These are phyloP conservation scores for Tetragonula clypearis DNA, from an alignment of 1,140 invertebrate species.

Conservation along the genomic window DNA sequence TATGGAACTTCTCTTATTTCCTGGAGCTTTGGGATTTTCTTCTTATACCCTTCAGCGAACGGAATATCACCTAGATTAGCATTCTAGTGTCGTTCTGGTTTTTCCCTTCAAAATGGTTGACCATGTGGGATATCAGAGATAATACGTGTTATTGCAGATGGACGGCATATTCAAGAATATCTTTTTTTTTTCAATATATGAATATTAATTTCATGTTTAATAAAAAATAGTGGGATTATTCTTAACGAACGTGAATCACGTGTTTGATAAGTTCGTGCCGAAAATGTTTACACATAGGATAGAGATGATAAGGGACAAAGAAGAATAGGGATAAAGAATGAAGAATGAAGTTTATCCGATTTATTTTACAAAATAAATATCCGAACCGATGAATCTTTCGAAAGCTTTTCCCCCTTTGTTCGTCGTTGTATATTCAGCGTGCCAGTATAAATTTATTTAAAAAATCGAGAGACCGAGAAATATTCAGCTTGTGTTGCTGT, in stretches of 20 bases:
- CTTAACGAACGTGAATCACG: too few species aligned
- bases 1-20: constrained; percentile 27
- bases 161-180: not conserved
- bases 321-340: not conserved
- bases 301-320: too few species aligned
- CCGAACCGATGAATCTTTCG: too few species aligned
- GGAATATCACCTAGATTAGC: not conserved
- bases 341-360: not conserved
- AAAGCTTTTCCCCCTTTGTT: not conserved
- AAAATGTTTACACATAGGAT: not conserved
- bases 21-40: not conserved
- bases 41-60: not conserved
- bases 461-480: not conserved
- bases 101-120: not conserved
- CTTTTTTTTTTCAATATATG: too few species aligned
- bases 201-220: not conserved
- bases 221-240: not conserved
- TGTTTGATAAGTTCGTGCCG: not conserved
- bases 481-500: not conserved
- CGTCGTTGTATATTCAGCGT: not conserved
- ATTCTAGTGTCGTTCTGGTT: not conserved
- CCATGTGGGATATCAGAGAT: not conserved
- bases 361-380: not conserved
- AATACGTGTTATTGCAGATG: not conserved
- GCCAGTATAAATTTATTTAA: not conserved